Evolutionary conservation across 2,888 invertebrate genomes (phyloP), one percentile per base, ranked within the genome.

Genomic region (Rhimphoctona megacephalus): DNA sequence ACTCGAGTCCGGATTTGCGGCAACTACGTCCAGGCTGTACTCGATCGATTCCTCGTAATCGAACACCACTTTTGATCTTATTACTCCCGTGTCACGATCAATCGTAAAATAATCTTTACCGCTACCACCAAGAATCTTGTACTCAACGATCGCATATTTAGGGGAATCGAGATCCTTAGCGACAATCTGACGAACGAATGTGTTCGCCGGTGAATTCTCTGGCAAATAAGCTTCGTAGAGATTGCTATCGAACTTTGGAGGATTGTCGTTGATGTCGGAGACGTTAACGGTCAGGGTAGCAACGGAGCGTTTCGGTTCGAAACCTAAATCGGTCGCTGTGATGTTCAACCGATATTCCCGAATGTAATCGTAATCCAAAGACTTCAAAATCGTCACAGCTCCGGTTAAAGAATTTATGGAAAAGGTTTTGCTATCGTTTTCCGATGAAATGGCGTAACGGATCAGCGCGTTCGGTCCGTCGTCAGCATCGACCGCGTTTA

Each of bases 251-350:
- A 99, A 99, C 19, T 95, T 95, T 0, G 99, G 99, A 14, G 98
- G 96, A 94, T 99, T 99, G 92, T 99, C 98, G 92, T 98, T 99
- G 54, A 99, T 97, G 93, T 99, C 99, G 0, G 98, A 98, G 1
- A 99, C 95, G 78, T 97, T 97, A 0, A 99, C 97, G 0, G 97
- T 98, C 9, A 99, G 95, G 90, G 97, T 97, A 0, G 98, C 98
- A 7, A 97, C 96, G 0, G 98, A 96, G 91, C 96, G 96, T 90
- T 96, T 96, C 0, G 97, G 96, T 89, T 97, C 96, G 92, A 98
- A 98, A 3, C 97, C 99, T 74, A 98, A 95, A 95, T 99, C 99
- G 87, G 96, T 96, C 0, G 98, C 99, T 0, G 98, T 97, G 82
- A 99, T 97, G 92, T 98, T 98, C 4, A 99, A 94, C 77, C 96